Evolutionary conservation across 2,888 invertebrate genomes (phyloP).

Genomic region (Allophyes oxyacanthae): DNA sequence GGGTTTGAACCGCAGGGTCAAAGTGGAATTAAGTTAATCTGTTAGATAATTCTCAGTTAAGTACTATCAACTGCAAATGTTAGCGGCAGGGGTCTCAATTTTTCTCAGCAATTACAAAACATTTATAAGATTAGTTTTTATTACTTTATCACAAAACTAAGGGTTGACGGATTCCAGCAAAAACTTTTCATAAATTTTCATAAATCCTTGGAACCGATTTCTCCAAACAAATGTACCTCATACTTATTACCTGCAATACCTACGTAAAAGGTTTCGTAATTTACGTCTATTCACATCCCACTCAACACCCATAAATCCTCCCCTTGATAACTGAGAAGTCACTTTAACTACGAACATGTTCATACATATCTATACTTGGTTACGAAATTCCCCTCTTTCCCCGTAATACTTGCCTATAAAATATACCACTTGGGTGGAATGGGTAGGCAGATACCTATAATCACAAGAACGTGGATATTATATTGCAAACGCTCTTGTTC

Average conservation of each 20-base stretch:
- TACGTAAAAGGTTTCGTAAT: conserved; percentile 27
- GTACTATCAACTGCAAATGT: too few relatives aligned
- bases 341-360: conserved; percentile 45
- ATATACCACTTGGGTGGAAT: conserved; percentile 33
- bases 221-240: background rate
- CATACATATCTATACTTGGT: conserved; percentile 17
- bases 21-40: too few relatives aligned
- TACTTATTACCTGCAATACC: background rate
- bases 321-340: conserved; percentile 55
- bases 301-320: conserved; percentile 28
- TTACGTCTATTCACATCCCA: conserved; percentile 31
- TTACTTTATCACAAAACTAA: too few relatives aligned
- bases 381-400: conserved; percentile 10
- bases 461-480: conserved; percentile 53
- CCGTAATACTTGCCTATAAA: conserved; percentile 36
- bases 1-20: too few relatives aligned
- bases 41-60: too few relatives aligned
- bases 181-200: too few relatives aligned
- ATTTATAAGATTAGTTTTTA: too few relatives aligned
- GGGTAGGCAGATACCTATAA: conserved; percentile 40
- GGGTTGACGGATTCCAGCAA: too few relatives aligned
- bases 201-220: too few relatives aligned
- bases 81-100: too few relatives aligned
- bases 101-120: too few relatives aligned
- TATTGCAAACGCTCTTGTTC: conserved; percentile 60